Evolutionary conservation across 2,797 vertebrate species (phyloP).

Genomic region (Spea hammondii): DNA sequence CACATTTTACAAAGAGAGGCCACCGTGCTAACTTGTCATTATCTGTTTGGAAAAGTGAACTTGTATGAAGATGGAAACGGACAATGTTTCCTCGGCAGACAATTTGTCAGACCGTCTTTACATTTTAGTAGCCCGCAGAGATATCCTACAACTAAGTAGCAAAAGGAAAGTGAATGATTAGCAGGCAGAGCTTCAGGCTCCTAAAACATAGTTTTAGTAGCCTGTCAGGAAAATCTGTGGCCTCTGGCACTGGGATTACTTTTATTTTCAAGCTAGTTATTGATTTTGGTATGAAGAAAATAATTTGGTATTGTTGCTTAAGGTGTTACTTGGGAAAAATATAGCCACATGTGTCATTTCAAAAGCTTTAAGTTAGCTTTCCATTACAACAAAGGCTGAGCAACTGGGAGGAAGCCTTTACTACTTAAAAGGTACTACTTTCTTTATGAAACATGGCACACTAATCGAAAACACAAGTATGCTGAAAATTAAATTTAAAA

Average conservation of each 20-base stretch:
- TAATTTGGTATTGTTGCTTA: slow-evolving; percentile 72
- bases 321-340: slow-evolving; percentile 61
- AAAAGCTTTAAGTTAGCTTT: slow-evolving; percentile 62
- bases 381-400: slow-evolving; percentile 49
- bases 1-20: slow-evolving; percentile 43
- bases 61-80: slow-evolving; percentile 55
- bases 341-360: slow-evolving; percentile 54
- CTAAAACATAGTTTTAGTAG: slow-evolving; percentile 68
- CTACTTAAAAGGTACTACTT: slow-evolving; percentile 67
- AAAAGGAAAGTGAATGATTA: slow-evolving; percentile 66
- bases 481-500: slow-evolving; percentile 84
- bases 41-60: slow-evolving; percentile 29
- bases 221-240: slow-evolving; percentile 70
- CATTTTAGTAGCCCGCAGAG: slow-evolving; percentile 64
- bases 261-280: slow-evolving; percentile 71
- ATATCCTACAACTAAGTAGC: slow-evolving; percentile 61
- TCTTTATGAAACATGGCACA: slow-evolving; percentile 80
- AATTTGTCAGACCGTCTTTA: slow-evolving; percentile 64
- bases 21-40: slow-evolving; percentile 50
- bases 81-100: slow-evolving; percentile 56
- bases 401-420: slow-evolving; percentile 60
- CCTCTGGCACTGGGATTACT: slow-evolving; percentile 65
- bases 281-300: slow-evolving; percentile 74
- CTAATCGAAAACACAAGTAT: slow-evolving; percentile 81
- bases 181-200: slow-evolving; percentile 61